Evolutionary conservation across 2,888 invertebrate species (phyloP).

Genomic region (Germaria angustata): DNA sequence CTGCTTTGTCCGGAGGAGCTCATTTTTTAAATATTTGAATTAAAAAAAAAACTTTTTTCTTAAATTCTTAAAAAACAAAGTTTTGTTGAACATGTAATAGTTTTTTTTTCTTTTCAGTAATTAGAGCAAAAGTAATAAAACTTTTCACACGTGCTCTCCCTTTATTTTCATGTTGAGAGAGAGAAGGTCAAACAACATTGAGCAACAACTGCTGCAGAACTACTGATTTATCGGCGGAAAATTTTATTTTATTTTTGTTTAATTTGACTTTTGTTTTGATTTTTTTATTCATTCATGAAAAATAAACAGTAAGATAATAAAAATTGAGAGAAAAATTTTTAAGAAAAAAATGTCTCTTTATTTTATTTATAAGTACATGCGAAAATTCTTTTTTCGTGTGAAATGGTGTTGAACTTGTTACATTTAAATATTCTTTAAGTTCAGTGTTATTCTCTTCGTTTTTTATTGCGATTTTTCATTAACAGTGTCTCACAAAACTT

Average conservation of each 20-base stretch:
- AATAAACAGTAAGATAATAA: conserved; percentile 7
- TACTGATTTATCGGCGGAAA: conserved; percentile 50
- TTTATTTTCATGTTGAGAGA: not conserved
- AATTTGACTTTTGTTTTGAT: not conserved
- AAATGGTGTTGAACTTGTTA: conserved; percentile 56
- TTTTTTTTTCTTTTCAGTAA: not conserved
- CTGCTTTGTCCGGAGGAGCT: conserved; percentile 77
- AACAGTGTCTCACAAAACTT: not conserved
- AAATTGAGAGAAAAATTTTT: conserved; percentile 23
- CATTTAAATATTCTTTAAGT: conserved; percentile 41
- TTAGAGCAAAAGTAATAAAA: conserved; percentile 1
- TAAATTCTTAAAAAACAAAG: not conserved
- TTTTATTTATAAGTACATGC: no score
- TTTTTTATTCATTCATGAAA: conserved; percentile 38
- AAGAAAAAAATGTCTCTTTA: no score
- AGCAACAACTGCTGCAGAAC: conserved; percentile 43
- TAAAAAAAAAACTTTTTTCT: not conserved
- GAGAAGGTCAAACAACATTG: conserved; percentile 26
- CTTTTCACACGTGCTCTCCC: conserved; percentile 35
- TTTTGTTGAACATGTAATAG: conserved; percentile 26
- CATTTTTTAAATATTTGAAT: conserved; percentile 70
- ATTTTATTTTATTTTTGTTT: conserved; percentile 33
- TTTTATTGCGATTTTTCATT: not conserved
- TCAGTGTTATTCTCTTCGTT: conserved; percentile 13
- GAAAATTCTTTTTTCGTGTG: not conserved